These are phyloP conservation scores for Drosophila subsilvestris DNA, from an alignment of 2,888 invertebrate species.

Conservation along the genomic window DNA sequence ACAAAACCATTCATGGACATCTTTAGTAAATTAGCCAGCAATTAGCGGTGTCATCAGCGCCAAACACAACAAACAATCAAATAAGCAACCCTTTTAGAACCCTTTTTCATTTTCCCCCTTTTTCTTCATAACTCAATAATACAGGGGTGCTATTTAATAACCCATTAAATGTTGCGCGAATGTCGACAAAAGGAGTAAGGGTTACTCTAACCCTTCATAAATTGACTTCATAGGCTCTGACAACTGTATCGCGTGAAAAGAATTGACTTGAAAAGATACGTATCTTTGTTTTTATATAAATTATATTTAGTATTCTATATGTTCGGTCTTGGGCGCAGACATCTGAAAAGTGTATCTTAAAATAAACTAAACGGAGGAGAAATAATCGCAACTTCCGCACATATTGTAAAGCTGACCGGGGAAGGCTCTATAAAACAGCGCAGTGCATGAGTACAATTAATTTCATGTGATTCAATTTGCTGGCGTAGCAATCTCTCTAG, in stretches of 20 bases:
- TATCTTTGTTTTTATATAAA: too few species aligned
- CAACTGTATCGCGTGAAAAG: slow-evolving; percentile 51
- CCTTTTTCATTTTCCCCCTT: slow-evolving; percentile 41
- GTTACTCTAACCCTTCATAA: slow-evolving; percentile 28
- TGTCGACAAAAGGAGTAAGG: slow-evolving; percentile 35
- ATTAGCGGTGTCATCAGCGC: slow-evolving; percentile 75
- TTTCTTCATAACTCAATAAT: slow-evolving; percentile 12
- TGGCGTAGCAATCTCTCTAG: slow-evolving; percentile 56
- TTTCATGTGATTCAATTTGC: slow-evolving; percentile 49
- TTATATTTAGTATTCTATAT: too few species aligned
- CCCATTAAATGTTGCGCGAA: slow-evolving; percentile 62
- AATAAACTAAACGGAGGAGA: too few species aligned
- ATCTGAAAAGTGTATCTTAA: too few species aligned
- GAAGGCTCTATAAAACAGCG: too few species aligned
- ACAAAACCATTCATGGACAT: slow-evolving; percentile 36
- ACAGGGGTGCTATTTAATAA: slow-evolving; percentile 63
- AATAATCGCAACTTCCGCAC: too few species aligned
- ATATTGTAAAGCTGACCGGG: too few species aligned
- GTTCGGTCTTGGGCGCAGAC: too few species aligned
- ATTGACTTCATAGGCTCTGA: slow-evolving; percentile 45
- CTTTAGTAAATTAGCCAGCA: slow-evolving; percentile 68
- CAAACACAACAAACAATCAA: slow-evolving; percentile 47
- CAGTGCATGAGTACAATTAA: too few species aligned
- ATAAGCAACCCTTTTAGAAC: slow-evolving; percentile 58
- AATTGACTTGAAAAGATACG: slow-evolving; percentile 42